A percentile compares a stretch with the other conserved stretches of the same genome.
These are phyloP conservation scores for Urosaurus nigricauda DNA, from an alignment of 2,797 vertebrate species.

Conservation along the genomic window DNA sequence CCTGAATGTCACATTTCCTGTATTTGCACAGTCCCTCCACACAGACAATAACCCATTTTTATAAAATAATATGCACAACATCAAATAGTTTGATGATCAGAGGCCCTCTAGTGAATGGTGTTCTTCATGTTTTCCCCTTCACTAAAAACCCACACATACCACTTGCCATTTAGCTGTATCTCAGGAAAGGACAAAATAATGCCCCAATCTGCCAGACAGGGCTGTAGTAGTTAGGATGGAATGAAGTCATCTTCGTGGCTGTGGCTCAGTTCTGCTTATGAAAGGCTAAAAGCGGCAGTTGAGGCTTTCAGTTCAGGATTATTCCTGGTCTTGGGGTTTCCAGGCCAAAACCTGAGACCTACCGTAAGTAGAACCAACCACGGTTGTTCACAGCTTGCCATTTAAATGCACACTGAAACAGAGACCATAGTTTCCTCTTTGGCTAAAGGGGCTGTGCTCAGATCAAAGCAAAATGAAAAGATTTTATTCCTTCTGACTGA, in stretches of 20 bases:
- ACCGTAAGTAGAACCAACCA: neutral
- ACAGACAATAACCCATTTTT: neutral
- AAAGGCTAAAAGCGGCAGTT: neutral
- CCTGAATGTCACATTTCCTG: neutral
- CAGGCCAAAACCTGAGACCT: no score
- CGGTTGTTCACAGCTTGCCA: neutral
- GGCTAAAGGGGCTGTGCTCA: no score
- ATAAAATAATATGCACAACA: neutral
- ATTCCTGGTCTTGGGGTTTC: no score
- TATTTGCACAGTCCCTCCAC: neutral
- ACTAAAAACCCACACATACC: neutral
- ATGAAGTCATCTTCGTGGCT: neutral
- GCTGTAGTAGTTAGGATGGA: neutral
- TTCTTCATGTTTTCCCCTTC: neutral
- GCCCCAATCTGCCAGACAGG: neutral
- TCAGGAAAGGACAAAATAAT: constrained; percentile 6
- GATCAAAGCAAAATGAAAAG: no score
- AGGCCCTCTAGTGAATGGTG: neutral
- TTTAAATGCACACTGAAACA: no score
- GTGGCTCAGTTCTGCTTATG: neutral
- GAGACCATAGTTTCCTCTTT: no score
- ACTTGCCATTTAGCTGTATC: neutral
- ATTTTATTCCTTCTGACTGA: no score
- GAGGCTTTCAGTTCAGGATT: no score
- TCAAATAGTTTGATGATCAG: neutral